These are phyloP conservation scores for Sinelater perroti DNA, from an alignment of 2,888 invertebrate species.

Conservation along the genomic window DNA sequence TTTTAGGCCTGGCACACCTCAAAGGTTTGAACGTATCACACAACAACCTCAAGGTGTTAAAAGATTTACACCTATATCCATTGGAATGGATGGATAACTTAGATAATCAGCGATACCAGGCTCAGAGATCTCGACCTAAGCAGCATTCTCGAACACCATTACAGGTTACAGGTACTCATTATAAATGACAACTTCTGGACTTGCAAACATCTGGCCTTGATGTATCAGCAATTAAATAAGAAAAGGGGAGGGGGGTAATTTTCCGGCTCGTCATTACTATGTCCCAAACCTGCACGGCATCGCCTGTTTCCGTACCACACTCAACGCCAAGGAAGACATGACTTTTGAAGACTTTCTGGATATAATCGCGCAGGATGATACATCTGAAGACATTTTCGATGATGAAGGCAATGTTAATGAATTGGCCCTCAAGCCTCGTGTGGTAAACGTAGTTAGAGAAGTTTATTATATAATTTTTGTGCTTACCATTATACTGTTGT, in stretches of 20 bases:
- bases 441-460: neutral
- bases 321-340: slow-evolving; percentile 20
- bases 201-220: slow-evolving; percentile 21
- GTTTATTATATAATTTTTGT: slow-evolving; percentile 21
- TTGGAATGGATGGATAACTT: slow-evolving; percentile 18
- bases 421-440: neutral
- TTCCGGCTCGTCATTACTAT: slow-evolving; percentile 15
- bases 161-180: slow-evolving; percentile 14
- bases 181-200: slow-evolving; percentile 35
- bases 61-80: slow-evolving; percentile 12
- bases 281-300: slow-evolving; percentile 36
- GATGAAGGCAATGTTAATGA: neutral
- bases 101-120: slow-evolving; percentile 26
- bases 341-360: slow-evolving; percentile 23
- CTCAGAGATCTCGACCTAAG: slow-evolving; percentile 16
- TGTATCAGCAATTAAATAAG: slow-evolving; percentile 29
- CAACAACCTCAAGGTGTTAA: slow-evolving; percentile 20
- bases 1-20: slow-evolving; percentile 23
- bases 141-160: slow-evolving; percentile 20
- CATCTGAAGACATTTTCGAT: slow-evolving; percentile 29
- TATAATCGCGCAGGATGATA: slow-evolving; percentile 20
- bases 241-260: slow-evolving; percentile 13
- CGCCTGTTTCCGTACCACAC: slow-evolving; percentile 20
- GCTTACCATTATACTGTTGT: slow-evolving; percentile 10
- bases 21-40: slow-evolving; percentile 22